Percentiles rank a stretch among this genome's conserved stretches.
phyloP scores from a whole-genome alignment of 2,113 vertebrate species.

The Lucifuga dentata region DNA sequence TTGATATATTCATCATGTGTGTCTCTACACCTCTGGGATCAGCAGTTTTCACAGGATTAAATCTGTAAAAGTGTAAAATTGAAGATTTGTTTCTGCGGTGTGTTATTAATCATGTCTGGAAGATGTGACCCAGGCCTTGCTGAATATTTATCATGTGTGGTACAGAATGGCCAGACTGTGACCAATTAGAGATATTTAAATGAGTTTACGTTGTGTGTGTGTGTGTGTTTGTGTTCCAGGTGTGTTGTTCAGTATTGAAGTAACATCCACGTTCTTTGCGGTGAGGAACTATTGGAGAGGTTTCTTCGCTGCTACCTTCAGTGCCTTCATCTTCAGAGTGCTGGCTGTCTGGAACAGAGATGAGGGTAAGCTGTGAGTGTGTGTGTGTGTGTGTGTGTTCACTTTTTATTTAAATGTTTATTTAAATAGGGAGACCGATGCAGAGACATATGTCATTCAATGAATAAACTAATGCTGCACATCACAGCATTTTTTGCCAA shows the following conservation, averaged over 20 bases:
- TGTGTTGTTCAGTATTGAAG: slow-evolving; percentile 98
- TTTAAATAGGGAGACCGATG: too few relatives aligned
- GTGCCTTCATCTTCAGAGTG: slow-evolving; percentile 98
- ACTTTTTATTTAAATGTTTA: too few relatives aligned
- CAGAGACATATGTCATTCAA: too few relatives aligned
- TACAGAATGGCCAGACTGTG: not conserved
- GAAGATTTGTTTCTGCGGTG: too few relatives aligned
- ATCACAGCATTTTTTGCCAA: too few relatives aligned
- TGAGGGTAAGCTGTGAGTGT: slow-evolving; percentile 84
- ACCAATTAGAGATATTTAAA: not conserved
- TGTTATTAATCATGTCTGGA: too few relatives aligned
- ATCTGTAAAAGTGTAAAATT: too few relatives aligned
- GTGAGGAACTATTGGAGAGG: slow-evolving; percentile 99
- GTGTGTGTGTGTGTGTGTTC: not conserved
- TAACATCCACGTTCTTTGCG: slow-evolving; percentile 97
- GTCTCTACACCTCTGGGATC: too few relatives aligned
- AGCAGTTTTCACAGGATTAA: too few relatives aligned
- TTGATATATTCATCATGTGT: too few relatives aligned
- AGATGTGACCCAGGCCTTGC: too few relatives aligned
- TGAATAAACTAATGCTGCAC: too few relatives aligned
- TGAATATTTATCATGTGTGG: not conserved
- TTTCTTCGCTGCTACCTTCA: slow-evolving; percentile 98
- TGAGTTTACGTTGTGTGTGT: slow-evolving; percentile 13
- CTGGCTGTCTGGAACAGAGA: slow-evolving; percentile 97
- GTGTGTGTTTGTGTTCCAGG: slow-evolving; percentile 79